Conservation (phyloP, 2,888 invertebrate genomes). For the Mellilla xanthometata region DNA sequence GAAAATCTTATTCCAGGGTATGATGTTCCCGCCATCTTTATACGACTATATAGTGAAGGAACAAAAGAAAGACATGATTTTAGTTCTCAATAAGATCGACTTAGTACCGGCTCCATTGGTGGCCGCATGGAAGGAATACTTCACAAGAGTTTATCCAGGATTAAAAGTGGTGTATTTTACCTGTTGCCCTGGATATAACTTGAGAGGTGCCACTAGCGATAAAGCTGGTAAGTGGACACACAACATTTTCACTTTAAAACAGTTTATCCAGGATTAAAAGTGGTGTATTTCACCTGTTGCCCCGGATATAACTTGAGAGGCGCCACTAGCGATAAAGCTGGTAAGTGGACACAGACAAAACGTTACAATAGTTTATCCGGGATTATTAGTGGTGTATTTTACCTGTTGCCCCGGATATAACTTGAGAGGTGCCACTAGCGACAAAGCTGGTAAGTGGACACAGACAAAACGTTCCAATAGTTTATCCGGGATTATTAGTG, state of each 20-base stretch:
- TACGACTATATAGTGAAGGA: conserved; percentile 89
- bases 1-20: conserved; percentile 68
- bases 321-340: too few species aligned
- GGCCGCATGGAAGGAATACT: conserved; percentile 93
- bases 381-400: conserved; percentile 87
- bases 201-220: conserved; percentile 81
- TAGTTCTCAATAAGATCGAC: conserved; percentile 96
- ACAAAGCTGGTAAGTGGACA: conserved; percentile 78
- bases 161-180: conserved; percentile 92
- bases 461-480: neutral
- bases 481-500: neutral
- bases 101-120: conserved; percentile 91
- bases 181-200: conserved; percentile 89
- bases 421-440: conserved; percentile 79
- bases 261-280: neutral
- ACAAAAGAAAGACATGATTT: conserved; percentile 91
- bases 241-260: too few species aligned
- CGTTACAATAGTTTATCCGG: too few species aligned
- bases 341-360: too few species aligned
- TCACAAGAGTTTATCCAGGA: conserved; percentile 79
- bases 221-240: conserved; percentile 77
- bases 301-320: neutral
- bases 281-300: neutral
- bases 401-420: conserved; percentile 92
- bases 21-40: conserved; percentile 95